Conservation (phyloP, 2,797 vertebrate species). For the Characodon lateralis region DNA sequence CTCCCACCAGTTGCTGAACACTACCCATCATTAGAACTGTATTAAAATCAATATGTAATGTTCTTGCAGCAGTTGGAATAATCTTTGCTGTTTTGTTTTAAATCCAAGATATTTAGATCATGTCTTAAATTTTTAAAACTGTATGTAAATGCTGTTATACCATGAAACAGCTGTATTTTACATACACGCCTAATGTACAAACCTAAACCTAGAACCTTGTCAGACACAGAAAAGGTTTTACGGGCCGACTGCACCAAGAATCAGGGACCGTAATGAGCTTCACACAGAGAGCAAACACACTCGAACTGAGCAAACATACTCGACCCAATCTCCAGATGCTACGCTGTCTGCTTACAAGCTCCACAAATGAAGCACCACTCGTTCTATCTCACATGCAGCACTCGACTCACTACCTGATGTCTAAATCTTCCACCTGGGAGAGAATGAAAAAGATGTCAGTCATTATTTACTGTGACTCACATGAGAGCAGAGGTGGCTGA, state of each 20-base stretch:
- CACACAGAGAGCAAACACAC: constrained; percentile 54
- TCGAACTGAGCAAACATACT: constrained; percentile 48
- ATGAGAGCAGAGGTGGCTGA: constrained; percentile 64
- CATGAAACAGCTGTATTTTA: background rate
- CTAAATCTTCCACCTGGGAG: constrained; percentile 75
- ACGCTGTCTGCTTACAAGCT: constrained; percentile 26
- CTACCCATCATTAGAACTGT: background rate
- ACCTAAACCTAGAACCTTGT: constrained; percentile 39
- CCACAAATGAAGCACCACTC: constrained; percentile 24
- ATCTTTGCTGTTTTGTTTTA: background rate
- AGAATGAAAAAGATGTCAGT: constrained; percentile 73
- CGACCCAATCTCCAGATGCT: constrained; percentile 28
- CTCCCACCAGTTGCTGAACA: background rate
- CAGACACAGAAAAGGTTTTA: constrained; percentile 63
- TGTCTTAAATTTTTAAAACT: background rate
- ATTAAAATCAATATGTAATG: too few species aligned
- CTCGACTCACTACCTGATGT: constrained; percentile 55
- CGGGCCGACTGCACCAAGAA: constrained; percentile 51
- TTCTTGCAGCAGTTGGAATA: background rate
- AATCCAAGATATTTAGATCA: background rate
- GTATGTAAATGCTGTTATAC: background rate
- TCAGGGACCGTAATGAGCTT: constrained; percentile 43
- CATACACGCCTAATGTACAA: background rate
- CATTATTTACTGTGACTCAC: constrained; percentile 65
- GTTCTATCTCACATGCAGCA: constrained; percentile 27